Evolutionary conservation across 92 coral and sea anemone genomes (phyloP), one percentile per base, ranked within the genome.

Genomic region (Parazoanthus swiftii): DNA sequence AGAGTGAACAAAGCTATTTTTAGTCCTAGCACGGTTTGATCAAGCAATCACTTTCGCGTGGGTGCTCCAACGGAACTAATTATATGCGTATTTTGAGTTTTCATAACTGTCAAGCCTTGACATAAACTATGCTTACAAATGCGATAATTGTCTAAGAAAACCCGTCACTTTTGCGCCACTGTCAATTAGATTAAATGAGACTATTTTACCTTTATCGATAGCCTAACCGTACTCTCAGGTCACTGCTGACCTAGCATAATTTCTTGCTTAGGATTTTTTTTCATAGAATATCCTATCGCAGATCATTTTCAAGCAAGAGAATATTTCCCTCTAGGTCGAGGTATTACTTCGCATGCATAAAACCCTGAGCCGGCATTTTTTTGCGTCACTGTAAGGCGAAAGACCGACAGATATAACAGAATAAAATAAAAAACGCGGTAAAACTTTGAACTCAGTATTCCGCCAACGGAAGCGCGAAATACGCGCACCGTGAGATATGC

Each of bases 371-470:
- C 33, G 33, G 33, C 44, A 74, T 36, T 36, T 35, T 35, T 46
- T 74, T 26, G 23, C 77, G n/a, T 74, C 42, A 35, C 21, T 39
- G 48, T 39, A 39, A 74, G 25, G 54, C 10, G 50, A 76, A 38
- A 44, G 50, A 76, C 43, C 25, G 20, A 75, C 5, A 39, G 26
- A 63, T 21, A 15, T 37, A 74, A 74, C 8, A 74, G 44, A 74
- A 74, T 25, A 76, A 23, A 38, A 39, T 76, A 42, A 76, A 76
- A 76, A 4, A 37, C 10, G 80, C 23, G 80, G 51, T 42, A n/a
- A 76, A 39, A 76, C 80, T 38, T 76, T 76, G 77, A 75, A 39
- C 79, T 38, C 79, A 39, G 79, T 38, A 36, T 44, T 44, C 77
- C 77, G 21, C 39, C 42, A 5, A 74, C 43, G 77, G 77, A 74